Percentiles rank a stretch among this genome's conserved stretches.
These are phyloP conservation scores for Myotis vivesi DNA, from an alignment of 2,797 vertebrate species.

Conservation along the genomic window DNA sequence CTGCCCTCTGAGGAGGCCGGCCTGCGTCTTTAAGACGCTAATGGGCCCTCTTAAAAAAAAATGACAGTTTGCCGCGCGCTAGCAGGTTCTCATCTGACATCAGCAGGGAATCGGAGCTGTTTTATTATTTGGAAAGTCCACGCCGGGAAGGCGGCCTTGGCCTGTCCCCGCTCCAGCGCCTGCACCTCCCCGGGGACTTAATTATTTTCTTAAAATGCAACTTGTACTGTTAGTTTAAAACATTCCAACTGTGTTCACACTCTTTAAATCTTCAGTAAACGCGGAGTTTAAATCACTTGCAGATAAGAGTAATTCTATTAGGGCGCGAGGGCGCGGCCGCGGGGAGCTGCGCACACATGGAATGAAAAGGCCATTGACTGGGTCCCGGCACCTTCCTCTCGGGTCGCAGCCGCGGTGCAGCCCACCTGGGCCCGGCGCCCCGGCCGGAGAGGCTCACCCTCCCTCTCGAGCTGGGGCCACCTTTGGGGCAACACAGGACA, in stretches of 20 bases:
- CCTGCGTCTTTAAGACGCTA: slow-evolving; percentile 85
- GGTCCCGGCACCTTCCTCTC: slow-evolving; percentile 74
- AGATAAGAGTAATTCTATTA: slow-evolving; percentile 89
- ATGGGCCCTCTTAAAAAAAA: slow-evolving; percentile 82
- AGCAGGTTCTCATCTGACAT: slow-evolving; percentile 93
- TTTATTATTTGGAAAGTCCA: slow-evolving; percentile 94
- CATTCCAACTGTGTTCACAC: slow-evolving; percentile 93
- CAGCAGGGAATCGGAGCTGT: slow-evolving; percentile 89
- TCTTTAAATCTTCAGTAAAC: slow-evolving; percentile 93
- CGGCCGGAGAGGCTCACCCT: background rate
- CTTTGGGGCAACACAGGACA: background rate
- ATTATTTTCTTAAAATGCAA: slow-evolving; percentile 93
- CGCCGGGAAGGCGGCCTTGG: slow-evolving; percentile 88
- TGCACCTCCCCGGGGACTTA: slow-evolving; percentile 91
- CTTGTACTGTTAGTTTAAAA: slow-evolving; percentile 92
- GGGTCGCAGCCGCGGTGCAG: slow-evolving; percentile 71
- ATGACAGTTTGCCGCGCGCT: slow-evolving; percentile 92
- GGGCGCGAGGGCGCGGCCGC: slow-evolving; percentile 72
- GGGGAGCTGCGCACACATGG: slow-evolving; percentile 60
- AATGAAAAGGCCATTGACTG: slow-evolving; percentile 84
- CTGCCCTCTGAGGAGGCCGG: slow-evolving; percentile 61
- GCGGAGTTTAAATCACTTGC: slow-evolving; percentile 89
- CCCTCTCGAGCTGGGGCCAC: background rate
- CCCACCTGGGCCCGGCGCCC: slow-evolving; percentile 62
- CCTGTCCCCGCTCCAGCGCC: slow-evolving; percentile 90